These are phyloP conservation scores for Cheumatopsyche charites DNA, from an alignment of 1,140 invertebrate genomes.

Conservation along the genomic window DNA sequence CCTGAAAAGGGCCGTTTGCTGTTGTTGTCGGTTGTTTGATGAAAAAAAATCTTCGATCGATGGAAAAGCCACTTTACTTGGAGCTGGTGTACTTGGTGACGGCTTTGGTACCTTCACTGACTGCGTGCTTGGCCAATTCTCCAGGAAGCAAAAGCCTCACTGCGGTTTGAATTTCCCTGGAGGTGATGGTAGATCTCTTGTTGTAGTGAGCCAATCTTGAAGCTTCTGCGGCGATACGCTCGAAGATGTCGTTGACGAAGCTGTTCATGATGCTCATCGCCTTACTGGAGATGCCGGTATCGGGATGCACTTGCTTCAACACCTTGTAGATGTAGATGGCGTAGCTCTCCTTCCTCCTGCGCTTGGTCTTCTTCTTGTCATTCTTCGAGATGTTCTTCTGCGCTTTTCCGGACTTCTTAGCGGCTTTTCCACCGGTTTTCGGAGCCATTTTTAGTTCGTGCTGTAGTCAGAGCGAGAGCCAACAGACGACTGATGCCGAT, in stretches of 20 bases:
- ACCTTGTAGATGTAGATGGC: constrained; percentile 76
- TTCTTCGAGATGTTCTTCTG: constrained; percentile 63
- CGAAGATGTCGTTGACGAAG: constrained; percentile 74
- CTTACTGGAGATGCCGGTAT: constrained; percentile 70
- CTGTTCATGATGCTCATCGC: constrained; percentile 68
- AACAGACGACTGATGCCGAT: background rate
- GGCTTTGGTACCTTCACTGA: constrained; percentile 66
- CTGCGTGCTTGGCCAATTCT: constrained; percentile 67
- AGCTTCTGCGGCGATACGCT: constrained; percentile 62
- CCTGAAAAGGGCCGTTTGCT: constrained; percentile 49
- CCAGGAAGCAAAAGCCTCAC: constrained; percentile 64
- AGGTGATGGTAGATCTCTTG: constrained; percentile 68
- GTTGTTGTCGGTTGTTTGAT: constrained; percentile 44
- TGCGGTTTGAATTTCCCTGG: constrained; percentile 63
- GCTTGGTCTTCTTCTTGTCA: constrained; percentile 65
- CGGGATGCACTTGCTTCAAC: constrained; percentile 72
- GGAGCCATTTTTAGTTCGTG: background rate
- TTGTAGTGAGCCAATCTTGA: constrained; percentile 74
- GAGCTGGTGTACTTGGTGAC: constrained; percentile 65
- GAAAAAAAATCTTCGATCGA: background rate
- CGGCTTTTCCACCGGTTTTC: background rate
- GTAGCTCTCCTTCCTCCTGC: constrained; percentile 70
- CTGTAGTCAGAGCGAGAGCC: background rate
- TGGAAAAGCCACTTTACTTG: constrained; percentile 55
- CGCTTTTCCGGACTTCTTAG: constrained; percentile 55